Evolutionary conservation across 2,113 vertebrate species (phyloP).

Genomic region (Cheilinus undulatus): DNA sequence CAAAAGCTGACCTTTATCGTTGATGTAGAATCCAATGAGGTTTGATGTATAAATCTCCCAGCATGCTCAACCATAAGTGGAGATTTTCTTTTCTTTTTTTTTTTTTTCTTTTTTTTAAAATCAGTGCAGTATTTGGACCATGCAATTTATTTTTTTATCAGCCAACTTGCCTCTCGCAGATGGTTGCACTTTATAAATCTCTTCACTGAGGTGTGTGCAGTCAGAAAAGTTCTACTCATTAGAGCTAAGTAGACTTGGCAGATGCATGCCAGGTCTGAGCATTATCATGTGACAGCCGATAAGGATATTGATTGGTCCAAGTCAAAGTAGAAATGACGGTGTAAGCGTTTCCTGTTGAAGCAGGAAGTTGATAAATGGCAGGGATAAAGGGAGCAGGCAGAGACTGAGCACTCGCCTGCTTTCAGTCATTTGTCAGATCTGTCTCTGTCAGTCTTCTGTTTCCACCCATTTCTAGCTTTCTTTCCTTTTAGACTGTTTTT

Average conservation of each 20-base stretch:
- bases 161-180: constrained; percentile 2
- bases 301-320: constrained; percentile 42
- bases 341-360: constrained; percentile 53
- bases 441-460: constrained; percentile 21
- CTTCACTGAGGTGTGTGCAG: constrained; percentile 14
- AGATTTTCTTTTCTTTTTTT: constrained; percentile 17
- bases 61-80: constrained; percentile 18
- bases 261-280: constrained; percentile 7
- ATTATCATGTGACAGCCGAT: constrained; percentile 46
- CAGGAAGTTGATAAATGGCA: constrained; percentile 64
- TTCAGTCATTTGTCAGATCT: constrained; percentile 11
- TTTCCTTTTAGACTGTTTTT: constrained; percentile 3
- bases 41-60: constrained; percentile 49
- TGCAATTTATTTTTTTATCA: constrained; percentile 20
- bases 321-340: constrained; percentile 35
- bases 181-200: constrained; percentile 24
- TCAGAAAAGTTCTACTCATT: constrained; percentile 45
- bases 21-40: constrained; percentile 53
- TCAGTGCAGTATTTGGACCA: constrained; percentile 36
- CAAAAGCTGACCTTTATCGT: constrained; percentile 54
- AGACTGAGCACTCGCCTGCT: constrained; percentile 32
- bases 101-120: constrained; percentile 20
- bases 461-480: not conserved
- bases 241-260: constrained; percentile 40
- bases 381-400: constrained; percentile 16